Evolutionary conservation across 1,140 invertebrate genomes (phyloP), one percentile per base, ranked within the genome.

Genomic region (Aphelinus atriplicis): DNA sequence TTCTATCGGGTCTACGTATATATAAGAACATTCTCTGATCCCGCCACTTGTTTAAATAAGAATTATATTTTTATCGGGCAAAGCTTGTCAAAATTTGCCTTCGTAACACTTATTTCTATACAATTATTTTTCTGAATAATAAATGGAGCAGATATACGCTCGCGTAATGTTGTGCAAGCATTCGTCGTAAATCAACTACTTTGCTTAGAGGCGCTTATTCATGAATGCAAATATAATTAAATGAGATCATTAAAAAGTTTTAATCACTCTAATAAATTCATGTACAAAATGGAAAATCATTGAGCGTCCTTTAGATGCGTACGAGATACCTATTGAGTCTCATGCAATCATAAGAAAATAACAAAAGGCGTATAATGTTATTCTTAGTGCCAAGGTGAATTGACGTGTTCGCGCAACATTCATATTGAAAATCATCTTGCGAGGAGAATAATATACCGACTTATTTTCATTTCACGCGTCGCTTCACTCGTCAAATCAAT

Each of bases 211-310:
- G 70, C 55, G 45, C 60, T 71, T 64, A 64, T 57, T 64, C 61
- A 55, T 56, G 57, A 60, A 45, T 64, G 61, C 70, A 64, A 64
- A 71, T 71, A 64, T n/a, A 63, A 71, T 71, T 71, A 64, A 71
- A 71, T 71, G 64, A 63, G 70, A 71, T 7, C 50, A 46, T 62
- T 62, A 47, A 56, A 64, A 51, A 64, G 10, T 71, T 64, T 46
- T 56, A 71, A 48, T 56, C 50, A 53, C 61, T 64, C 50, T n/a
- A 46, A 43, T 1, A 48, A 56, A 46, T 64, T 48, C 45, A 55
- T 64, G 10, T 64, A 63, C 55, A 53, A 70, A 70, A 70, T 48
- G 26, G 51, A 53, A 26, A 58, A 61, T 70, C 57, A 61, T 50
- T 43, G 10, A 26, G 1, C 10, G 51, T 47, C 9, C 65, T 46